A percentile compares a stretch with the other conserved stretches of the same genome.
Conservation (phyloP, 2,888 invertebrate species). For the Aricia artaxerxes region DNA sequence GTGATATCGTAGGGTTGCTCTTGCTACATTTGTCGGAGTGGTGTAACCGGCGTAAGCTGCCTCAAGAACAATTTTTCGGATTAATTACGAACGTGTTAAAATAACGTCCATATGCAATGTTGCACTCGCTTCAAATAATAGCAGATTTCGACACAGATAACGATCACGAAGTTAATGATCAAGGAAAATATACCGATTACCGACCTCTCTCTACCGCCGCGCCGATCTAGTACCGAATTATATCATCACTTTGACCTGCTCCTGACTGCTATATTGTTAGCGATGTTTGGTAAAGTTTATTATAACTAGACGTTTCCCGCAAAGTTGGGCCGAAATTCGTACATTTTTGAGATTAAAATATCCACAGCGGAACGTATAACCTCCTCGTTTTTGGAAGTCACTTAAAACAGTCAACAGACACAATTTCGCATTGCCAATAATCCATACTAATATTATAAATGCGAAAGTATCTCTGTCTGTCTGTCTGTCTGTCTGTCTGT, state of each 20-base stretch:
- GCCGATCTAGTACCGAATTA: neutral
- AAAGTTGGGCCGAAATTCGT: too few relatives aligned
- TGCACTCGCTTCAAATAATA: slow-evolving; percentile 7
- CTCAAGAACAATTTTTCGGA: neutral
- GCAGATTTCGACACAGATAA: slow-evolving; percentile 14
- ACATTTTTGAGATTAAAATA: too few relatives aligned
- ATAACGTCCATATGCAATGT: slow-evolving; percentile 9
- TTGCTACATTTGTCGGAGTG: neutral
- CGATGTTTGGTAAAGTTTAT: neutral
- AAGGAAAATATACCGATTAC: neutral
- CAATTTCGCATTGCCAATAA: too few relatives aligned
- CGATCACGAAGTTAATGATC: slow-evolving; percentile 5
- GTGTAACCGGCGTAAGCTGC: neutral
- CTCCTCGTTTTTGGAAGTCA: too few relatives aligned
- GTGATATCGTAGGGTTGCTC: neutral
- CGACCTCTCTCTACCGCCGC: neutral
- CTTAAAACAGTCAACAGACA: too few relatives aligned
- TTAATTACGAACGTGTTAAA: slow-evolving; percentile 4
- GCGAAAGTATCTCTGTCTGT: too few relatives aligned
- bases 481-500: too few relatives aligned
- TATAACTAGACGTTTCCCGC: neutral
- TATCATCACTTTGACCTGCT: neutral
- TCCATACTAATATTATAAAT: too few relatives aligned
- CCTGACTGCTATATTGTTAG: neutral
- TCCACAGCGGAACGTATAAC: too few relatives aligned